Evolutionary conservation across 2,113 vertebrate genomes (phyloP), one percentile per base, ranked within the genome.

Genomic region (Zapus hudsonius): DNA sequence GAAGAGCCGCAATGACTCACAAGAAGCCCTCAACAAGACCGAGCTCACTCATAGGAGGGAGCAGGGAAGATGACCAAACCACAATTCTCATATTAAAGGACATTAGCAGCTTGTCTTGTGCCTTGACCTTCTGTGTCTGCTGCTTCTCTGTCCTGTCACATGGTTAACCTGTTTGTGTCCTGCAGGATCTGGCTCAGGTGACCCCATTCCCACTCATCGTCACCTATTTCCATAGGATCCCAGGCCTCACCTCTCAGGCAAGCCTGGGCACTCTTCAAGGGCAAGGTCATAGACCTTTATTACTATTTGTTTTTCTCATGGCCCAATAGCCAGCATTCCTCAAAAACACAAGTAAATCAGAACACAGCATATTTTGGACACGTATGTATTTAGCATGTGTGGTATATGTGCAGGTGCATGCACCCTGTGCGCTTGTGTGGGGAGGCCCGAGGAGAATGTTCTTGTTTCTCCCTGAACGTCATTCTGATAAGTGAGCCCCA

Each of bases 21-120:
- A 52, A 52, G 7, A 52, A 15, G 16, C 52, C 47, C 47, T 52
- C 52, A 13, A 2, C 52, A 13, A 2, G 52, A 52, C 52, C 16
- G 52, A 15, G 52, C 52, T 7, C 16, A 15, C 52, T 52, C 52
- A 52, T 12, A 52, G 52, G 52, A 52, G 52, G 52, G 52, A 52
- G 52, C 2, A 15, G 52, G 11, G 52, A 52, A 52, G 52, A 15
- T 52, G n/a, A n/a, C n/a, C n/a, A n/a, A n/a, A n/a, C n/a, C n/a
- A n/a, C n/a, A n/a, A n/a, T n/a, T n/a, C n/a, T n/a, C 5, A 0
- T 4, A 0, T 12, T 1, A 52, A 31, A 25, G 27, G 73, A 31
- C 1, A 7, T 25, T 0, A 72, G 69, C 12, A 15, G 23, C 0
- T 16, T 4, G 22, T 40, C 25, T 59, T 40, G 23, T 25, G n/a